Conservation (phyloP, 2,113 vertebrate genomes). For the Apeltes quadracus region DNA sequence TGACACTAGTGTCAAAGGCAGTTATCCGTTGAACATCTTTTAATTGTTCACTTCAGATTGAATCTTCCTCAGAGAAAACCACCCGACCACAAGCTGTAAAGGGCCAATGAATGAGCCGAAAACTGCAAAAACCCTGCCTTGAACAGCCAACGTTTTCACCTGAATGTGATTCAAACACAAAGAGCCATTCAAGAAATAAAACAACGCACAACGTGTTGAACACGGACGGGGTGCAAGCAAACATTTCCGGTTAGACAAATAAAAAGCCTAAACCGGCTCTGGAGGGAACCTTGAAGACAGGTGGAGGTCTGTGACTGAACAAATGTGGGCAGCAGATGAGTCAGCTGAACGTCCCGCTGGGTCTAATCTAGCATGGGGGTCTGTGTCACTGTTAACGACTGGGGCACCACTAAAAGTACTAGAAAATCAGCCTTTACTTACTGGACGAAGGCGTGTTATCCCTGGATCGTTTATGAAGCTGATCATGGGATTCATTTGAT, state of each 20-base stretch:
- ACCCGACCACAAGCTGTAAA: neutral
- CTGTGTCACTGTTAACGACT: neutral
- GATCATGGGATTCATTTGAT: neutral
- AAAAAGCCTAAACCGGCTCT: neutral
- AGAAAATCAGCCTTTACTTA: neutral
- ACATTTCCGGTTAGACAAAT: constrained; percentile 24
- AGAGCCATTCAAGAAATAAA: neutral
- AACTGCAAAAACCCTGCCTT: neutral
- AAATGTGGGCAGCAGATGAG: constrained; percentile 27
- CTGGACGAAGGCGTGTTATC: neutral
- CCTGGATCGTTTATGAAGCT: neutral
- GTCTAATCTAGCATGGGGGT: neutral
- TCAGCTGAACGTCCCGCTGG: constrained; percentile 39
- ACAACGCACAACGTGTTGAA: neutral
- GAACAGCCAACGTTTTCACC: constrained; percentile 4
- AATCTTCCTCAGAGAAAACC: neutral
- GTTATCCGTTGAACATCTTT: neutral
- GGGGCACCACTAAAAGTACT: neutral
- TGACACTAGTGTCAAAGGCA: neutral
- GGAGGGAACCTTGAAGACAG: neutral
- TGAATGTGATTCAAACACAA: neutral
- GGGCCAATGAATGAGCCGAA: neutral
- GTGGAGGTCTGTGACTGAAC: neutral
- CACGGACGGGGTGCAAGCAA: constrained; percentile 17
- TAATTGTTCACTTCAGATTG: neutral